Evolutionary conservation across 2,888 invertebrate genomes (phyloP).

Genomic region (Zelleria hepariella): DNA sequence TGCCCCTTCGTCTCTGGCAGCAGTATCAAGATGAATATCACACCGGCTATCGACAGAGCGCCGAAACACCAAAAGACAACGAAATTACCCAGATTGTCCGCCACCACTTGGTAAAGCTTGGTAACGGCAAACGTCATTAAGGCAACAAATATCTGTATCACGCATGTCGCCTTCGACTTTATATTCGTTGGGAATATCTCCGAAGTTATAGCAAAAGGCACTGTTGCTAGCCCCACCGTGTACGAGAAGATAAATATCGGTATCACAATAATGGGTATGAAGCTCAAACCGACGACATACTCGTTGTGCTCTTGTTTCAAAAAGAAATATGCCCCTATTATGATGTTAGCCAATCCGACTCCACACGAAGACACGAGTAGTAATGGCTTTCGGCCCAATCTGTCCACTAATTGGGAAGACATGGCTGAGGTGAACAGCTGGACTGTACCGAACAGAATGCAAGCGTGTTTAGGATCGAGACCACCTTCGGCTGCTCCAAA

Average conservation of each 20-base stretch:
- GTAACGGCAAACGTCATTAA: slow-evolving; percentile 73
- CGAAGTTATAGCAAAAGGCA: slow-evolving; percentile 75
- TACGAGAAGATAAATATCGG: slow-evolving; percentile 75
- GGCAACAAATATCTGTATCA: slow-evolving; percentile 74
- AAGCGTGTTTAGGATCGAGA: slow-evolving; percentile 59
- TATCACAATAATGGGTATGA: slow-evolving; percentile 73
- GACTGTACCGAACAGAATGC: slow-evolving; percentile 66
- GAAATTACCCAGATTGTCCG: slow-evolving; percentile 61
- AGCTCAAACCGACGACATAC: slow-evolving; percentile 55
- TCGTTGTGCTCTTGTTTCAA: slow-evolving; percentile 59
- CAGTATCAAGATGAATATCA: slow-evolving; percentile 61
- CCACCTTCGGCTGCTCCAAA: slow-evolving; percentile 68
- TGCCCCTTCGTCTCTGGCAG: slow-evolving; percentile 76
- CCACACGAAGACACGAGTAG: slow-evolving; percentile 72
- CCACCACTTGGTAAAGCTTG: slow-evolving; percentile 69
- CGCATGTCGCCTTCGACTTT: slow-evolving; percentile 75
- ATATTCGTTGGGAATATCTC: slow-evolving; percentile 76
- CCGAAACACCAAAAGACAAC: slow-evolving; percentile 72
- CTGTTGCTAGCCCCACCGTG: slow-evolving; percentile 74
- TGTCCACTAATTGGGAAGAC: slow-evolving; percentile 73
- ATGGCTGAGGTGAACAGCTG: slow-evolving; percentile 69
- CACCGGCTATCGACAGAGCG: slow-evolving; percentile 58
- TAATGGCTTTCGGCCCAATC: slow-evolving; percentile 73
- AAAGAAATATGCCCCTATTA: slow-evolving; percentile 71
- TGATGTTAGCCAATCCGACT: slow-evolving; percentile 63